phyloP scores from a whole-genome alignment of 2,113 vertebrate species.

The Poeciliopsis prolifica region DNA sequence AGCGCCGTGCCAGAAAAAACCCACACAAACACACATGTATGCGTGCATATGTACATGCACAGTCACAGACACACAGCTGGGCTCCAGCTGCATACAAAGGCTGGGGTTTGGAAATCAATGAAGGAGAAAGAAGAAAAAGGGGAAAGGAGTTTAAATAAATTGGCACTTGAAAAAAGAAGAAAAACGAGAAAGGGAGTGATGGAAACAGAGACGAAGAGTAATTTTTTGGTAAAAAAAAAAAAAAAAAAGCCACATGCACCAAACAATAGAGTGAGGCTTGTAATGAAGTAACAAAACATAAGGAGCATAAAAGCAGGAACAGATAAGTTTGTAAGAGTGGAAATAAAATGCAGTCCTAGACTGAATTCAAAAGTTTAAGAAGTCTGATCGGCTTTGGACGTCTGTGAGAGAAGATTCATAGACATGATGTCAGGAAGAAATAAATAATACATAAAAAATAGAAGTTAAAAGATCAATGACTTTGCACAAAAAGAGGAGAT shows the following conservation, averaged over 20 bases:
- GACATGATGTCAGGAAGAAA: conserved; percentile 1
- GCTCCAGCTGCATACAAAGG: conserved; percentile 85
- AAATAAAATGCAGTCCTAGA: conserved; percentile 16
- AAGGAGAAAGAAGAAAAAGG: conserved; percentile 84
- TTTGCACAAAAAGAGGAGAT: background rate
- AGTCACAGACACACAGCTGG: conserved; percentile 83
- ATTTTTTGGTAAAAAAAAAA: conserved; percentile 43
- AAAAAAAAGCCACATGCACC: conserved; percentile 55
- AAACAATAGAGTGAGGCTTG: conserved; percentile 52
- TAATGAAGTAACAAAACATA: conserved; percentile 53
- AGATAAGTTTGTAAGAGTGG: conserved; percentile 46
- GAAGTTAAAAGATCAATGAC: conserved; percentile 4
- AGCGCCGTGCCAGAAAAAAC: conserved; percentile 79
- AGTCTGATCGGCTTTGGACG: conserved; percentile 20
- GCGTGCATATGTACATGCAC: conserved; percentile 60
- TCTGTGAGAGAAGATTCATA: conserved; percentile 17
- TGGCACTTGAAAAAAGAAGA: conserved; percentile 84
- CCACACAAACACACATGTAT: conserved; percentile 73
- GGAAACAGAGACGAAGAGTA: conserved; percentile 52
- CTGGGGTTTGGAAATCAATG: conserved; percentile 86
- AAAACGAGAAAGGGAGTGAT: conserved; percentile 68
- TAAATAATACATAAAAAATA: background rate
- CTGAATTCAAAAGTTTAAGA: conserved; percentile 29
- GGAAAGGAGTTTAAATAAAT: conserved; percentile 85
- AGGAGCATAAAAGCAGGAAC: conserved; percentile 24